These are phyloP conservation scores for Salvelinus namaycush DNA, from an alignment of 2,113 vertebrate genomes.

Conservation along the genomic window DNA sequence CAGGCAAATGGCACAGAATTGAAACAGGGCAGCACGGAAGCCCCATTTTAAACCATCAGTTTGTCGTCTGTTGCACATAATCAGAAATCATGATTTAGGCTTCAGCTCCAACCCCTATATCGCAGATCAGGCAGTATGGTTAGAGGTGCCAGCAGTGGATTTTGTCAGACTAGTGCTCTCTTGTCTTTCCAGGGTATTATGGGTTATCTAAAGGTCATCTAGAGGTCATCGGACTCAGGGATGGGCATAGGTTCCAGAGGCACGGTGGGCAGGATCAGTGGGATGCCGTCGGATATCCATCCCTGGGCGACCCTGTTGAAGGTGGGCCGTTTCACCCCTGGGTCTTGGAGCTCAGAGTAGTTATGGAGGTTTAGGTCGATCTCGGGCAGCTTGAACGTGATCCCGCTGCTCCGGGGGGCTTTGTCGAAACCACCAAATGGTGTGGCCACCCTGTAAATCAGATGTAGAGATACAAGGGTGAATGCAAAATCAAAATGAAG, in stretches of 20 bases:
- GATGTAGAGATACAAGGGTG: neutral
- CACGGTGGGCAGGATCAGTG: constrained; percentile 82
- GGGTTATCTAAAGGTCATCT: constrained; percentile 26
- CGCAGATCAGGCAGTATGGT: neutral
- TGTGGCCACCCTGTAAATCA: constrained; percentile 86
- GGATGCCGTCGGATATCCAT: constrained; percentile 87
- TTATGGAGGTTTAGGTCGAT: constrained; percentile 81
- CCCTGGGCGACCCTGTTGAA: constrained; percentile 96
- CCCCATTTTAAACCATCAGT: neutral
- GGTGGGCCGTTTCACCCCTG: constrained; percentile 81
- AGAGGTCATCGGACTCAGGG: constrained; percentile 95
- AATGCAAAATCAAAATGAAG: neutral
- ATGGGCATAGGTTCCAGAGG: constrained; percentile 72
- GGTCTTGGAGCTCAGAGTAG: constrained; percentile 86
- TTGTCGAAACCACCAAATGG: constrained; percentile 96
- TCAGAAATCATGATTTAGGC: constrained; percentile 11
- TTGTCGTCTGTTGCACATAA: constrained; percentile 24
- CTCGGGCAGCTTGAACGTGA: constrained; percentile 94
- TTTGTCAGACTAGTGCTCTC: neutral
- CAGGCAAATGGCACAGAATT: neutral
- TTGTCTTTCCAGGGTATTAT: no score
- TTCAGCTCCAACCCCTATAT: neutral
- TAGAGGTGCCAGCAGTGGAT: neutral
- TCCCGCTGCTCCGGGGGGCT: constrained; percentile 80
- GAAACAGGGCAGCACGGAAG: no score